These are phyloP conservation scores for Ptiloglossa arizonensis DNA, from an alignment of 1,140 invertebrate genomes.

Conservation along the genomic window DNA sequence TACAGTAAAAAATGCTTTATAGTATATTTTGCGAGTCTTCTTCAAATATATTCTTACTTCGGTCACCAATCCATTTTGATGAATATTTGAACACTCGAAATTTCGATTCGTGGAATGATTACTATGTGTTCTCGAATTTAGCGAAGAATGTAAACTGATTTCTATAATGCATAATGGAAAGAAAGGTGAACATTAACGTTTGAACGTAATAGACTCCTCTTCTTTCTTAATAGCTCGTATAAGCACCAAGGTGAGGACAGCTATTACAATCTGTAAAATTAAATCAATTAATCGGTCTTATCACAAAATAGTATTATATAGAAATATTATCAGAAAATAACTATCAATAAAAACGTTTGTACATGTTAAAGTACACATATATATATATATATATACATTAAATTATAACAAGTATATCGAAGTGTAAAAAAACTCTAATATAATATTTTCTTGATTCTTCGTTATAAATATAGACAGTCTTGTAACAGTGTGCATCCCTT, in stretches of 20 bases:
- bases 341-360: not conserved
- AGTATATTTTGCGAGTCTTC: constrained; percentile 19
- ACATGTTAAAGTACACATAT: not conserved
- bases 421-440: no score
- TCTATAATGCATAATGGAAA: not conserved
- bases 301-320: not conserved
- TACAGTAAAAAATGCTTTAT: not conserved
- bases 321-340: not conserved
- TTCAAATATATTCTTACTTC: not conserved
- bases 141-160: not conserved
- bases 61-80: not conserved
- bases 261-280: constrained; percentile 84
- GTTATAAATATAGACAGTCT: no score
- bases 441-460: no score
- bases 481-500: no score
- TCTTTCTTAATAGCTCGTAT: constrained; percentile 88
- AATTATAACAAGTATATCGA: no score
- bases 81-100: not conserved
- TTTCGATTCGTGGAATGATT: not conserved
- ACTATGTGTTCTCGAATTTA: not conserved
- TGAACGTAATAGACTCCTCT: constrained; percentile 83
- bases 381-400: no score
- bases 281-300: constrained; percentile 44
- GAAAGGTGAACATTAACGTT: constrained; percentile 61
- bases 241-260: constrained; percentile 85